Evolutionary conservation across 2,888 invertebrate species (phyloP), one percentile per base, ranked within the genome.

Genomic region (Tanytarsus gracilentus): DNA sequence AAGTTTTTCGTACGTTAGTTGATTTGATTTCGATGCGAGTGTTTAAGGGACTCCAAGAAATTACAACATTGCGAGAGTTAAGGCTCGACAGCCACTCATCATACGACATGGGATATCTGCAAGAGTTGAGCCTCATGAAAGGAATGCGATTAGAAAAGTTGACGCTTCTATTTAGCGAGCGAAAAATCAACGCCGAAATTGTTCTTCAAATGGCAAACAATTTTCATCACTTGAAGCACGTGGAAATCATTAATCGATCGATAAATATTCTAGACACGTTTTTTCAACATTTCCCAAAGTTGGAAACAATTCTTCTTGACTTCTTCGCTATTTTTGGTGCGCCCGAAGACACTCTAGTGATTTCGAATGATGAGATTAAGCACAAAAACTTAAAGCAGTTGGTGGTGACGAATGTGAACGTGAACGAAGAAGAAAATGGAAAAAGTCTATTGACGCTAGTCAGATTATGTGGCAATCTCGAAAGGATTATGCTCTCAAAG

Each of bases 191-290:
- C 4, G 5, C 14, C 2, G 39, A 56, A 40, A 8, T 40, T 11
- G 5, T 56, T 7, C 16, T 40, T 8, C 55, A 56, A 40, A 16
- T 56, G 8, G 40, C 36, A 6, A 21, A 40, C 9, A 56, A 56
- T 14, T 56, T 40, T 21, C 23, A 27, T 21, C 4, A 16, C 2
- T 26, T 56, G n/a, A 39, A 40, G 9, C 55, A 56, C 9, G 27
- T 56, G n/a, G 55, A 56, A 14, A 2, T 56, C 14, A 26, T 56
- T 3, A 56, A 56, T 40, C 55, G 40, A n/a, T 56, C 55, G 1
- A 39, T 56, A 6, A 26, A 14, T 9, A 40, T 56, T 4, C n/a
- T 56, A 14, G n/a, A 9, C 6, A 40, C 26, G 8, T 5, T 56
- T 1, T 9, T 56, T 8, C 36, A 56, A 18, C 14, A 39, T 40